phyloP scores from a whole-genome alignment of 2,888 invertebrate species.

The Nephrotoma flavescens region DNA sequence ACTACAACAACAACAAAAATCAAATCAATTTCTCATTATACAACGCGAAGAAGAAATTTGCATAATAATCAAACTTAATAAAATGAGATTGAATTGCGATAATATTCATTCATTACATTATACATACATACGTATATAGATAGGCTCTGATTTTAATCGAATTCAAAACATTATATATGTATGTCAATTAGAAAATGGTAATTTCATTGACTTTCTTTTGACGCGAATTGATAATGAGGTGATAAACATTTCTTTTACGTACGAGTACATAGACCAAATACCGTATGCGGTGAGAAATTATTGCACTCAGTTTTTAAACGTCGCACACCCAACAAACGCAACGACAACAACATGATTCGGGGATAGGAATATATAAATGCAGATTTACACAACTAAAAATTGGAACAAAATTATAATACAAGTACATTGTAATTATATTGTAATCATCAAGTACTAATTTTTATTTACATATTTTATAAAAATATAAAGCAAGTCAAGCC shows the following conservation, averaged over 20 bases:
- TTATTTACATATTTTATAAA: not conserved
- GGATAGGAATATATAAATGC: not conserved
- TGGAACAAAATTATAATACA: not conserved
- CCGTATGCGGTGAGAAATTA: not conserved
- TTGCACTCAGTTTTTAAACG: not conserved
- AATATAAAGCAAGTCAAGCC: not conserved
- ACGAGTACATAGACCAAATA: not conserved
- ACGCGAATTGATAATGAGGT: not conserved
- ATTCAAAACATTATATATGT: not conserved
- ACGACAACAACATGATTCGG: not conserved
- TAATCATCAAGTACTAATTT: not conserved
- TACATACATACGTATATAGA: not conserved
- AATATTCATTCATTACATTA: not conserved
- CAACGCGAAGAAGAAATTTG: not conserved
- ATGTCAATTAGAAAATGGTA: not conserved
- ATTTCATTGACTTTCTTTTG: not conserved
- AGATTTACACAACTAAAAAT: not conserved
- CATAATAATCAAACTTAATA: not conserved
- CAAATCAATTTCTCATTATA: not conserved
- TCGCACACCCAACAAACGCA: not conserved
- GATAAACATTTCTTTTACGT: not conserved
- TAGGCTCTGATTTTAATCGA: not conserved
- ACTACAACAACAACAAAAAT: not conserved
- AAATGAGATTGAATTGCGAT: not conserved
- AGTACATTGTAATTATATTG: not conserved